Evolutionary conservation across 2,113 vertebrate genomes (phyloP).

Genomic region (Bos javanicus): DNA sequence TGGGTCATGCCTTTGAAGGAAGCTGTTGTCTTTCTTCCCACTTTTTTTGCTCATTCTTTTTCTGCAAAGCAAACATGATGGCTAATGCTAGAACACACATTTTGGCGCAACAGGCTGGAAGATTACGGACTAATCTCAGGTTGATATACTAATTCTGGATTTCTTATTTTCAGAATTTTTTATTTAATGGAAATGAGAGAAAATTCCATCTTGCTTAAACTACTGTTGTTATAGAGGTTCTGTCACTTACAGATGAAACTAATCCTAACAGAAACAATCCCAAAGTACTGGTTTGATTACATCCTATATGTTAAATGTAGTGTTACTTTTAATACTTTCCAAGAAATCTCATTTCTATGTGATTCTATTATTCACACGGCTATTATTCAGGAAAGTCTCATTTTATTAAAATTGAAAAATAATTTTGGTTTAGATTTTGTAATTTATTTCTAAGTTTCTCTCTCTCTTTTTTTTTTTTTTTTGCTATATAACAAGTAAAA

Average conservation of each 20-base stretch:
- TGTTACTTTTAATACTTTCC: neutral
- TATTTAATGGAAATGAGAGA: neutral
- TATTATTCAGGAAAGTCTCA: neutral
- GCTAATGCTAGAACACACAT: neutral
- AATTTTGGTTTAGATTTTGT: neutral
- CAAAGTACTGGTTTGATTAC: neutral
- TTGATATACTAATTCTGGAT: neutral
- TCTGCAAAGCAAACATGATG: neutral
- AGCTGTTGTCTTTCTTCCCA: neutral
- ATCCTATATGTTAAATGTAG: neutral
- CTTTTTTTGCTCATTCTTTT: neutral
- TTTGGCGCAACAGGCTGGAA: neutral
- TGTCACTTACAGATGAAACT: neutral
- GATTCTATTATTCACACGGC: neutral
- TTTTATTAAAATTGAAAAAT: conserved; percentile 7
- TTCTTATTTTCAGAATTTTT: neutral
- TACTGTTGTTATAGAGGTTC: neutral
- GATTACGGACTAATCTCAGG: neutral
- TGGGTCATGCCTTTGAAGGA: neutral
- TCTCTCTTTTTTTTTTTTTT: neutral
- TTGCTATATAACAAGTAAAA: neutral
- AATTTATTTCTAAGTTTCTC: neutral
- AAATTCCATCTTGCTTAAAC: neutral
- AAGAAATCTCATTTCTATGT: neutral
- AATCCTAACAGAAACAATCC: neutral